These are phyloP conservation scores for Albula goreensis DNA, from an alignment of 2,113 vertebrate species.

Conservation along the genomic window DNA sequence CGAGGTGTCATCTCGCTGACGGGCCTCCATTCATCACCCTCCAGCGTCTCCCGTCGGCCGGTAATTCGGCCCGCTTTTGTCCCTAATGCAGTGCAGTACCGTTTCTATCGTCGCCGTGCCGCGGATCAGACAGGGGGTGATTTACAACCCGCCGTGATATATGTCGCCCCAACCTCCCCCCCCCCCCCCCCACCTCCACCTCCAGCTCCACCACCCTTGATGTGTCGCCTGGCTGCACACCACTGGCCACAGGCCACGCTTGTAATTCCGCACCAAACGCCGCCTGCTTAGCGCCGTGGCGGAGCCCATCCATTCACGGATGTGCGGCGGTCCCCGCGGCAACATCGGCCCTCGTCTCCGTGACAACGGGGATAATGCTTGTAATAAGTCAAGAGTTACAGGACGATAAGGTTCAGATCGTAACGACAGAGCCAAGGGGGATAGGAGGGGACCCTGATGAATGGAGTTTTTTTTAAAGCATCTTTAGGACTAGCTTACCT, in stretches of 20 bases:
- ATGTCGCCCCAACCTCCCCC: constrained; percentile 21
- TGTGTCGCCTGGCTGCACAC: constrained; percentile 58
- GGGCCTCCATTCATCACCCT: constrained; percentile 58
- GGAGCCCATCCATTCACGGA: constrained; percentile 49
- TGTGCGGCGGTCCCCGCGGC: constrained; percentile 21
- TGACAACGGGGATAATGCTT: constrained; percentile 34
- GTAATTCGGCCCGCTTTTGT: constrained; percentile 46
- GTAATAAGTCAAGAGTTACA: constrained; percentile 50
- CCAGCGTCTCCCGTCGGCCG: constrained; percentile 48
- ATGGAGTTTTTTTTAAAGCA: not conserved
- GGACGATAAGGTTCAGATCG: constrained; percentile 30
- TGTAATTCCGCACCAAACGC: constrained; percentile 53
- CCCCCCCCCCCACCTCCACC: too few relatives aligned
- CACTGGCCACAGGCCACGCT: constrained; percentile 49
- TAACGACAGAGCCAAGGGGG: not conserved
- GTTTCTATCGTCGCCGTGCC: constrained; percentile 43
- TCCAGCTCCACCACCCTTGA: too few relatives aligned
- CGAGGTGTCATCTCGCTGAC: not conserved
- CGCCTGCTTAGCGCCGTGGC: constrained; percentile 47
- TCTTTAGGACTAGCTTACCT: not conserved
- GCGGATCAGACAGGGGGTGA: constrained; percentile 51
- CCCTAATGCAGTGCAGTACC: constrained; percentile 45
- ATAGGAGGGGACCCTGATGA: not conserved
- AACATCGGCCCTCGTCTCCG: not conserved
- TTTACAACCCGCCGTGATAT: constrained; percentile 43